Conservation (phyloP, 2,113 vertebrate species). For the Echinops telfairi region DNA sequence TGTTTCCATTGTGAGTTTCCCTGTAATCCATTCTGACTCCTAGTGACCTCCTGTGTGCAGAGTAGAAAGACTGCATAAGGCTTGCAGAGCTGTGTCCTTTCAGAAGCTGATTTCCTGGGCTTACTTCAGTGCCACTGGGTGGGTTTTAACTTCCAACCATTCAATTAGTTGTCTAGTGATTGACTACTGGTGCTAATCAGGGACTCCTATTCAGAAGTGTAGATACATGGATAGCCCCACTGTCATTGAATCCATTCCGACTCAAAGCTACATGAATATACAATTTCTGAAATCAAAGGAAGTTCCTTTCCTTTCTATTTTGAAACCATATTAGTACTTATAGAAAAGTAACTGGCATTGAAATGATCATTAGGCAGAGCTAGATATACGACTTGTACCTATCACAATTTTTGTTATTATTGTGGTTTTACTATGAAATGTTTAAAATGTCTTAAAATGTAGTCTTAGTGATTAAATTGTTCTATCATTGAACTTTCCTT, state of each 20-base stretch:
- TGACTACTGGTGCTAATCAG: not conserved
- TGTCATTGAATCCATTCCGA: too few relatives aligned
- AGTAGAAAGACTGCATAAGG: not conserved
- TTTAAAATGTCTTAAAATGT: not conserved
- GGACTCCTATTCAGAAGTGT: not conserved
- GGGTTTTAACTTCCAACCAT: not conserved
- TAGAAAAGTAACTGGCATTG: not conserved
- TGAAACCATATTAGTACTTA: not conserved
- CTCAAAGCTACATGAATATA: not conserved
- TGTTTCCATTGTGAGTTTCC: not conserved
- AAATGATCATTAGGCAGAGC: not conserved
- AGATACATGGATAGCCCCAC: not conserved
- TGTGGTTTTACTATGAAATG: not conserved
- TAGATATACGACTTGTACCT: not conserved
- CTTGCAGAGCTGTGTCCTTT: not conserved
- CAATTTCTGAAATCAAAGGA: not conserved
- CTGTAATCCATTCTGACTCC: not conserved
- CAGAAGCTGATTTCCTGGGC: not conserved
- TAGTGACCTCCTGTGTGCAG: not conserved
- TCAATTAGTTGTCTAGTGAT: not conserved
- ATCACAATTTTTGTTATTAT: not conserved
- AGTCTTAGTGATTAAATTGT: not conserved
- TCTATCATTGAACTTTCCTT: not conserved
- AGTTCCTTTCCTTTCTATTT: not conserved
- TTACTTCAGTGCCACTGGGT: not conserved